Evolutionary conservation across 2,888 invertebrate genomes (phyloP).

Genomic region (Scaptomyza polygonia): DNA sequence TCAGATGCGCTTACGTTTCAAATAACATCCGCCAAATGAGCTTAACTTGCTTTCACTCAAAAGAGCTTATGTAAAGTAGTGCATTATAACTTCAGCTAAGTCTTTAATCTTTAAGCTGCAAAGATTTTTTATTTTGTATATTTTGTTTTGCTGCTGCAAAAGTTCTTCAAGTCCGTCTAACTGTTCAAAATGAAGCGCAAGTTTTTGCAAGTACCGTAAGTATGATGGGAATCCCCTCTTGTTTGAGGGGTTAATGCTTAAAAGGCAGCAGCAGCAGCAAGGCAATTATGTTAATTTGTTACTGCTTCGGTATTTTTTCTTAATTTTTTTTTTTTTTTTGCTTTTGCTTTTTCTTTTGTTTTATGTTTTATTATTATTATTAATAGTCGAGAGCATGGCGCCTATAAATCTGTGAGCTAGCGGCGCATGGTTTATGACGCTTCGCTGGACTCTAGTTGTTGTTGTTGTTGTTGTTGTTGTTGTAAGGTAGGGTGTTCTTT

Average conservation of each 20-base stretch:
- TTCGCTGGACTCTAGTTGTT: conserved; percentile 43
- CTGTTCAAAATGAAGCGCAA: conserved; percentile 33
- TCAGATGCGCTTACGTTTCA: not conserved
- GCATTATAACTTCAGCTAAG: conserved; percentile 28
- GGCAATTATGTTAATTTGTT: conserved; percentile 76
- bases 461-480: not conserved
- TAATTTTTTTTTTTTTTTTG: conserved; percentile 15
- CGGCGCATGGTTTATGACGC: conserved; percentile 72
- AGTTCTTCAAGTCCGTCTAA: conserved; percentile 39
- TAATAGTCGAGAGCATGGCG: conserved; percentile 54
- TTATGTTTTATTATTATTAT: conserved; percentile 50
- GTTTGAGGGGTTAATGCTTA: conserved; percentile 11
- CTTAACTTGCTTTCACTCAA: conserved; percentile 1
- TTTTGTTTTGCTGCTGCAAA: conserved; percentile 12
- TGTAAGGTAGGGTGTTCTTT: conserved; percentile 4
- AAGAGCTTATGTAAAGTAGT: conserved; percentile 27
- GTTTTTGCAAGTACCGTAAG: conserved; percentile 41
- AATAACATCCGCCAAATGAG: not conserved
- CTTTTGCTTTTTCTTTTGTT: conserved; percentile 8
- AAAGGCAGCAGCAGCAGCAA: conserved; percentile 16
- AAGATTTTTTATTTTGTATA: not conserved
- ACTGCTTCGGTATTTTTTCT: conserved; percentile 37
- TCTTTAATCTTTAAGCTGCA: conserved; percentile 2
- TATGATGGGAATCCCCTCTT: conserved; percentile 24
- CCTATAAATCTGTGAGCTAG: conserved; percentile 69